Percentiles rank a stretch among this genome's conserved stretches.
phyloP scores from a whole-genome alignment of 2,888 invertebrate species.

The Cephus nigrinus region DNA sequence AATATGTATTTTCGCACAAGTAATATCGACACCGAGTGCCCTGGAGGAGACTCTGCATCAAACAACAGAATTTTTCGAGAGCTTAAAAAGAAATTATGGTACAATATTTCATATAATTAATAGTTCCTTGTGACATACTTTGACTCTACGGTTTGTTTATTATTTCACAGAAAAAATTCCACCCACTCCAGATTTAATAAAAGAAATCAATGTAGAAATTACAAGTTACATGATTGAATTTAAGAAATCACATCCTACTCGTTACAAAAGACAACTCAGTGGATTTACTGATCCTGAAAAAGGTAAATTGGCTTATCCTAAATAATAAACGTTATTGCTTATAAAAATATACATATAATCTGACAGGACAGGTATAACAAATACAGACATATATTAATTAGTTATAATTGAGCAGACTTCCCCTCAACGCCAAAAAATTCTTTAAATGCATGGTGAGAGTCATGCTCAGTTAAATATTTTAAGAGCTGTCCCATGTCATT shows the following conservation, averaged over 20 bases:
- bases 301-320: not conserved
- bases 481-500: conserved; percentile 84
- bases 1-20: not conserved
- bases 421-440: conserved; percentile 80
- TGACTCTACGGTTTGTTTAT: not conserved
- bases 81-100: conserved; percentile 40
- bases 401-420: conserved; percentile 30
- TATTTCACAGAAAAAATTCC: conserved; percentile 22
- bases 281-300: conserved; percentile 7
- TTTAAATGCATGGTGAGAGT: conserved; percentile 79
- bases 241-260: conserved; percentile 17
- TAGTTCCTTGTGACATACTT: not conserved
- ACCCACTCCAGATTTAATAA: conserved; percentile 14
- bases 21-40: not conserved
- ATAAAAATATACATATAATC: conserved; percentile 4
- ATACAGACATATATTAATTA: conserved; percentile 10
- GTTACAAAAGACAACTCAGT: conserved; percentile 29
- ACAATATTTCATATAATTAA: conserved; percentile 8
- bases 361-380: conserved; percentile 5
- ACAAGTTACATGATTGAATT: conserved; percentile 23
- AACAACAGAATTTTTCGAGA: conserved; percentile 35
- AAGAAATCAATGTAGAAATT: conserved; percentile 31
- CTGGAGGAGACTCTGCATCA: conserved; percentile 28
- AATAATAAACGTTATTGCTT: not conserved
- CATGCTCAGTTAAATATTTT: conserved; percentile 78